A percentile compares a stretch with the other conserved stretches of the same genome.
Conservation (phyloP, 2,113 vertebrate genomes). For the Hiodon alosoides region DNA sequence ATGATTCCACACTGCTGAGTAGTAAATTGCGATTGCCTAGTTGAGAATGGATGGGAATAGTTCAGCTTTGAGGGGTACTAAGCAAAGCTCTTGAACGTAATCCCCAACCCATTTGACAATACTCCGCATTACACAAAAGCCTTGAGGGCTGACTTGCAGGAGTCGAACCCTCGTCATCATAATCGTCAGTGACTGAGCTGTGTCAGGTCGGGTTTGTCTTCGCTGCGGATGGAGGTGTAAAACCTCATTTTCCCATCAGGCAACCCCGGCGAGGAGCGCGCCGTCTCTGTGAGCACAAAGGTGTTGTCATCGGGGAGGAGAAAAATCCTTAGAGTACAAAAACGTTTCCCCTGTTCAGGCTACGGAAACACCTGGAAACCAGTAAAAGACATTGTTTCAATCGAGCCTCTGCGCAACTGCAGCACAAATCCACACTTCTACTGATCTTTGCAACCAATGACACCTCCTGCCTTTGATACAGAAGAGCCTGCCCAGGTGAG, state of each 20-base stretch:
- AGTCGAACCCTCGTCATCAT: constrained; percentile 23
- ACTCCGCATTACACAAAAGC: neutral
- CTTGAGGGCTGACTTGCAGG: constrained; percentile 4
- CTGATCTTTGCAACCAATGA: constrained; percentile 64
- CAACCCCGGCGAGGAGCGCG: constrained; percentile 38
- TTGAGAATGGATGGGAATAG: neutral
- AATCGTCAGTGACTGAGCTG: constrained; percentile 34
- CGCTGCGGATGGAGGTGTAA: constrained; percentile 48
- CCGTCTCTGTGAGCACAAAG: constrained; percentile 53
- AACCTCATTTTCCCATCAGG: constrained; percentile 55
- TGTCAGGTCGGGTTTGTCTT: constrained; percentile 39
- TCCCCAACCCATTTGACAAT: neutral
- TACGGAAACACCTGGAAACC: constrained; percentile 50
- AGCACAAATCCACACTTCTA: constrained; percentile 14
- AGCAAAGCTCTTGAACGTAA: too few species aligned
- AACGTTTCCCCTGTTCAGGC: constrained; percentile 42
- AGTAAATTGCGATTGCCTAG: neutral
- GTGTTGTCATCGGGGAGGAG: constrained; percentile 46
- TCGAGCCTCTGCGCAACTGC: constrained; percentile 40
- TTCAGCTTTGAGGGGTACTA: too few species aligned
- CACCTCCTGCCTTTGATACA: constrained; percentile 52
- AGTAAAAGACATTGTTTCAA: constrained; percentile 47
- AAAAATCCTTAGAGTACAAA: constrained; percentile 47
- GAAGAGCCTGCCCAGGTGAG: constrained; percentile 62
- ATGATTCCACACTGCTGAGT: neutral